Conservation (phyloP, 2,113 vertebrate species). For the Eulemur rufifrons region DNA sequence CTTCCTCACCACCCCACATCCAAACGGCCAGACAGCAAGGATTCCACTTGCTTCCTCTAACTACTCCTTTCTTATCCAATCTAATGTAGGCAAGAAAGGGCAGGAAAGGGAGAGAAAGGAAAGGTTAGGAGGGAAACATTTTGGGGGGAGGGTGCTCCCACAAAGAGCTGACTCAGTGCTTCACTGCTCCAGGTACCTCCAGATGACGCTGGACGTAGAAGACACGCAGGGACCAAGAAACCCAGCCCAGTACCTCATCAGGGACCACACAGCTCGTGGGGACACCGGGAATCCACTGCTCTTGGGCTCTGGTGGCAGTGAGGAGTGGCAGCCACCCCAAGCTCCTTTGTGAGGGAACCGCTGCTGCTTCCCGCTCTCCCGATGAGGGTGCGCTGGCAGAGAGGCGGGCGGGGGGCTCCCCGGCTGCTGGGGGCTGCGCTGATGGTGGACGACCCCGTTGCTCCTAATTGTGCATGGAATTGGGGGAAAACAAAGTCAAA, state of each 20-base stretch:
- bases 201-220: background rate
- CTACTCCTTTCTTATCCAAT: background rate
- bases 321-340: conserved; percentile 78
- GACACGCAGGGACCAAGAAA: background rate
- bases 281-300: conserved; percentile 62
- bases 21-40: background rate
- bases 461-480: conserved; percentile 53
- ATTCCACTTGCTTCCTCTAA: background rate
- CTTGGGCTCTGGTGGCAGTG: background rate
- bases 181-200: background rate
- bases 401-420: background rate
- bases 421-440: background rate
- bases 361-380: conserved; percentile 81
- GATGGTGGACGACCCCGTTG: conserved; percentile 59
- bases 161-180: rapidly evolving
- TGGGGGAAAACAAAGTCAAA: background rate
- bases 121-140: too few relatives aligned
- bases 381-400: background rate
- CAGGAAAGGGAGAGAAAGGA: background rate
- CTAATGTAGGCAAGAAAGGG: background rate
- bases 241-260: conserved; percentile 78
- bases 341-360: conserved; percentile 69
- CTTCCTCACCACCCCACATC: background rate
- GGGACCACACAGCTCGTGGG: conserved; percentile 74
- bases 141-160: background rate